Evolutionary conservation across 1,140 invertebrate species (phyloP), one percentile per base, ranked within the genome.

Genomic region (Diplogasteroides magnus): DNA sequence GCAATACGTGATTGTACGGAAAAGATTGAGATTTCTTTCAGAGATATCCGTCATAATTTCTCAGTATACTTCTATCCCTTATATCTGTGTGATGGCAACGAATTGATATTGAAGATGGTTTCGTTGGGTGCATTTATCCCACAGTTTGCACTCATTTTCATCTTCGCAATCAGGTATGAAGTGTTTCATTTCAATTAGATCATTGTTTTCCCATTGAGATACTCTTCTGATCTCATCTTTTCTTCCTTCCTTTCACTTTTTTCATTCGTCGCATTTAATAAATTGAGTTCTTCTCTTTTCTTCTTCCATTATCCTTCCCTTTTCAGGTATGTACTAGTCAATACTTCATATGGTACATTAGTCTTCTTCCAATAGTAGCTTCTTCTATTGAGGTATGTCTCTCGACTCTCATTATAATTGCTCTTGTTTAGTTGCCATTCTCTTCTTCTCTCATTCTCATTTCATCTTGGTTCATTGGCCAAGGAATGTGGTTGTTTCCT

Each of bases 221-320:
- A 81, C 69, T 78, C 82, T 59, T 65, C 72, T 85, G 88, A 91
- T 25, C 84, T 97, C 58, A 86, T 90, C 1, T 93, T 98, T 83
- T 89, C 89, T 31, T 86, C 95, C 69, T 92, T 98, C 72, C 83
- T 89, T 0, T 88, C 92, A 78, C 90, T 93, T 0, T 90, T 92
- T 74, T 87, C 91, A 1, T 89, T 98, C 80, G 96, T 99, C 0
- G 89, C 89, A 2, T 95, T 92, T 76, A 98, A 98, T 85, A 92
- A 93, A 82, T 95, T 99, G 0, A 88, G 94, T 73, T 98, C 96
- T 14, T 94, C 93, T 23, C 94, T 98, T 85, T 98, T 98, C 84
- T 98, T 98, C 78, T 86, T 98, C 48, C 98, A 96, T 95, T 97
- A 94, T 82, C n/a, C 83, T 97, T 37, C 90, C 90, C 23, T 80